A percentile compares a stretch with the other conserved stretches of the same genome.
Conservation (phyloP, 2,113 vertebrate species). For the Circaetus cinerascens region DNA sequence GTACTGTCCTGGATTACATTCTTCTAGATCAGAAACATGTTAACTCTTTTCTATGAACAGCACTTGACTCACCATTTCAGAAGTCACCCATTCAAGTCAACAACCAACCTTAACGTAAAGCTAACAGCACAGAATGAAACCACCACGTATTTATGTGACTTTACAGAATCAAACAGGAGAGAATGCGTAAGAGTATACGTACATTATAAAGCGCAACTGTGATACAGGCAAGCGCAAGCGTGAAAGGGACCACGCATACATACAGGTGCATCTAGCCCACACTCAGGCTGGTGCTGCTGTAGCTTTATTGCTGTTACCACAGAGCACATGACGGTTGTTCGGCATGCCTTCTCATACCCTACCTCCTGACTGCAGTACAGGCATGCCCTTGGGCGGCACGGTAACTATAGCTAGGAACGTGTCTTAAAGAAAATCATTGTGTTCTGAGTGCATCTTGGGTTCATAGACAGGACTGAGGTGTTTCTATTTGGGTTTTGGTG, state of each 20-base stretch:
- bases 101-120: not conserved
- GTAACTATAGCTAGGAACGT: not conserved
- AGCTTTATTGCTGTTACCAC: not conserved
- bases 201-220: not conserved
- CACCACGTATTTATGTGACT: rapidly evolving
- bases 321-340: too few relatives aligned
- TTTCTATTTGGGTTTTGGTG: not conserved
- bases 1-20: not conserved
- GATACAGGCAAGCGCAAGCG: not conserved
- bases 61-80: not conserved
- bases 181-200: rapidly evolving
- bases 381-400: rapidly evolving
- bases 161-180: not conserved
- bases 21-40: not conserved
- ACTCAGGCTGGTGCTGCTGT: rapidly evolving
- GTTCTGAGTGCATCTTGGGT: not conserved
- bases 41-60: not conserved
- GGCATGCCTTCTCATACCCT: not conserved
- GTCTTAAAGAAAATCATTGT: not conserved
- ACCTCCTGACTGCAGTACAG: not conserved
- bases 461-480: not conserved
- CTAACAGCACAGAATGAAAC: not conserved
- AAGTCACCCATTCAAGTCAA: not conserved
- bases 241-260: rapidly evolving
- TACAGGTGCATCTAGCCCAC: not conserved